Base-by-base conservation (phyloP, 1,140 invertebrate genomes). In the Mactra quadrangularis region DNA sequence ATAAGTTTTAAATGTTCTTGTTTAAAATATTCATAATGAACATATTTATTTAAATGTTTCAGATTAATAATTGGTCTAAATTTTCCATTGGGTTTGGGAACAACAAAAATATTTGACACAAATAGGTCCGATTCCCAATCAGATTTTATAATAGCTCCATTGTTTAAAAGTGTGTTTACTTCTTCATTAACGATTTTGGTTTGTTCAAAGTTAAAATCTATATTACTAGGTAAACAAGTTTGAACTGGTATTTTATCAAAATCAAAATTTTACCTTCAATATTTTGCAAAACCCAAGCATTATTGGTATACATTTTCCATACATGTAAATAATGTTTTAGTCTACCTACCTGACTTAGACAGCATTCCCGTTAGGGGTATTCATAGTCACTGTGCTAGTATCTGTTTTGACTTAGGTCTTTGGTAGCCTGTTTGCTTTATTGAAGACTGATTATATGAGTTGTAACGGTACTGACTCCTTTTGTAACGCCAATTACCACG, bases 11-110 rank as follows among this genome's bases (percentile, higher is more conserved):
- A 78, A 17, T 62, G 82, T 33, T 87, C 86, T 52, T 71, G 71
- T 72, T 87, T 85, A 38, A 87, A 87, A 72, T 87, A 79, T 33
- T 77, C 50, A 64, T 87, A 84, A 31, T 41, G n/a, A n/a, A n/a
- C n/a, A n/a, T n/a, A n/a, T n/a, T n/a, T n/a, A n/a, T n/a, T n/a
- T n/a, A n/a, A n/a, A n/a, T n/a, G n/a, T n/a, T n/a, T n/a, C n/a
- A n/a, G n/a, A n/a, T n/a, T n/a, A n/a, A n/a, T n/a, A n/a, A n/a
- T n/a, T n/a, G n/a, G n/a, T n/a, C n/a, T n/a, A n/a, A n/a, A n/a
- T n/a, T n/a, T n/a, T n/a, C n/a, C 70, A 62, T 81, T 66, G 53
- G 76, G 75, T 57, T 86, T 86, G 17, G 83, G 76, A 13, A 72
- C 66, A 41, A 84, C 25, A 66, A 87, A 87, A 15, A 85, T 74